Base-by-base conservation (phyloP, 2,113 vertebrate genomes). In the Calcarius ornatus region DNA sequence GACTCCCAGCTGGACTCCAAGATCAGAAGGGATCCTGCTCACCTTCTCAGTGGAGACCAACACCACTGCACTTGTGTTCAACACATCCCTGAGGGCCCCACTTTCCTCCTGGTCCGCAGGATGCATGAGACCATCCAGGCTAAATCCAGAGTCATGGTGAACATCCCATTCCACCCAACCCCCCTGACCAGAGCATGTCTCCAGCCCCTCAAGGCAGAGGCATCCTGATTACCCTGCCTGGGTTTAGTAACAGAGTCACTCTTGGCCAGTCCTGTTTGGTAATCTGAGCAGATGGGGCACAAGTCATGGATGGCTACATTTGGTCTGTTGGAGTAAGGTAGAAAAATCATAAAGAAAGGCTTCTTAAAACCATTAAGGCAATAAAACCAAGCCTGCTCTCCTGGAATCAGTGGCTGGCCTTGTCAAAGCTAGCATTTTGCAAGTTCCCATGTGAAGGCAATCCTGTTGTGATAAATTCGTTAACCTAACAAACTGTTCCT, bases 1-100 rank as follows among this genome's bases (percentile, higher is more conserved):
- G n/a, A 42, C 12, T 82, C 40, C 1, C 0, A 5, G 15, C 15
- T 31, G 42, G 37, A 50, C 12, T 82, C 40, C 1, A 0, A 3
- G 15, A 12, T 45, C 61, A 77, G 42, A 78, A 59, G 23, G 31
- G 28, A 0, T 7, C 5, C 0, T 42, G 23, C 15, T 87, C 7
- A 65, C 15, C 38, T n/a, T 60, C 53, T 51, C 43, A 21, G 5
- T 12, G 9, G 43, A 31, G 17, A 27, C 43, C 1, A 5, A 5
- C 22, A 66, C 8, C 6, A 0, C 33, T 31, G 33, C 9, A 22
- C 17, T 61, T 7, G 15, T 25, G 20, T 5, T 57, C 31, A 40
- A 6, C 1, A 1, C 1, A 31, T 11, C 15, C 22, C n/a, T 24
- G 21, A 57, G 40, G 40, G 31, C 10, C 21, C 27, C 30, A 9